A percentile compares a stretch with the other conserved stretches of the same genome.
Conservation (phyloP, 2,888 invertebrate genomes). For the Cheilosia vernalis region DNA sequence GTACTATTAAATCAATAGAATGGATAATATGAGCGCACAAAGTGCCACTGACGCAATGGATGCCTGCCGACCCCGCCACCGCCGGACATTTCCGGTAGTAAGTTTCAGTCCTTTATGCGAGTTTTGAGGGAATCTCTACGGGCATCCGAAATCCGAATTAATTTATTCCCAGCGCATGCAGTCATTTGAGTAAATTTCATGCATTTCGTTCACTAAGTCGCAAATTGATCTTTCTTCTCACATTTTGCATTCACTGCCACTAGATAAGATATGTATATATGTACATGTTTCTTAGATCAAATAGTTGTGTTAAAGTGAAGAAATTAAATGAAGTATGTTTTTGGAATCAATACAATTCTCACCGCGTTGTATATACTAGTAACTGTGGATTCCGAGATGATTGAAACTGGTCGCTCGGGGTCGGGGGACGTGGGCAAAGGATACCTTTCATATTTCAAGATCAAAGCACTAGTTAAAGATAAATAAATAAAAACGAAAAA, state of each 20-base stretch:
- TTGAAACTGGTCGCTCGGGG: too few relatives aligned
- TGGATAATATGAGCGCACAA: slow-evolving; percentile 24
- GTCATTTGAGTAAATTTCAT: not conserved
- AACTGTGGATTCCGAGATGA: too few relatives aligned
- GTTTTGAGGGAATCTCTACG: not conserved
- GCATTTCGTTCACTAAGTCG: not conserved
- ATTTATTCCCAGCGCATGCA: not conserved
- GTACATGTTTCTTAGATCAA: not conserved
- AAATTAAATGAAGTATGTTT: too few relatives aligned
- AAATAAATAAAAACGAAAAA: too few relatives aligned
- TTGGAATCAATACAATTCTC: too few relatives aligned
- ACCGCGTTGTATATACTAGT: too few relatives aligned
- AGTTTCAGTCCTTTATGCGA: not conserved
- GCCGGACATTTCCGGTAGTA: not conserved
- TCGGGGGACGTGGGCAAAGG: too few relatives aligned
- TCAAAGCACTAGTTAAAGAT: too few relatives aligned
- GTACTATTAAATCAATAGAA: slow-evolving; percentile 36
- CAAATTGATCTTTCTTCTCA: not conserved
- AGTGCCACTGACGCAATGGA: not conserved
- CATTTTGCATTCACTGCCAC: not conserved
- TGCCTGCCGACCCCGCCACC: not conserved
- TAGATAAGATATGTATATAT: too few relatives aligned
- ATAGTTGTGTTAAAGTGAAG: too few relatives aligned
- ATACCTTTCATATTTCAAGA: too few relatives aligned
- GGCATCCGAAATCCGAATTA: not conserved